phyloP scores from a whole-genome alignment of 2,113 vertebrate genomes.

The Equus quagga region DNA sequence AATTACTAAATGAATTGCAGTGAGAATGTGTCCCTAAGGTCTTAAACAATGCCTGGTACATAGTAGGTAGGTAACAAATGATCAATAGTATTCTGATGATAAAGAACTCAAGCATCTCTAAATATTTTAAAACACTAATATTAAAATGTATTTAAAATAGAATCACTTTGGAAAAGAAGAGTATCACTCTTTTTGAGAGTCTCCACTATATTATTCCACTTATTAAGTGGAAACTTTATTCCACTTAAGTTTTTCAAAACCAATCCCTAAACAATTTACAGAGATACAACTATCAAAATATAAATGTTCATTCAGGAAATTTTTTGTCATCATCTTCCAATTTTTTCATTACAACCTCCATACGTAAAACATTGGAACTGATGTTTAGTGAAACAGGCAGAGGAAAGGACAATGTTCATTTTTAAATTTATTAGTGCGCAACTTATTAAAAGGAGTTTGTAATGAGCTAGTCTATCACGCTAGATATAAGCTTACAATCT shows the following conservation, averaged over 20 bases:
- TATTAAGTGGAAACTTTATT: not conserved
- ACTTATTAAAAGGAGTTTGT: conserved; percentile 28
- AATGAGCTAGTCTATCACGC: not conserved
- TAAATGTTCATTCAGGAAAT: not conserved
- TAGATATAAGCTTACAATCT: not conserved
- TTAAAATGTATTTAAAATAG: not conserved
- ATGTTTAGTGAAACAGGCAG: not conserved
- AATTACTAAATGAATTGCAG: not conserved
- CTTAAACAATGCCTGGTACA: not conserved
- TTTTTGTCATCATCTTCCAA: not conserved
- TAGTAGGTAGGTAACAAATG: not conserved
- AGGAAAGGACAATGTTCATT: not conserved
- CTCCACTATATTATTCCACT: not conserved
- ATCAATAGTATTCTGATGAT: not conserved
- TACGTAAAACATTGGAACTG: not conserved
- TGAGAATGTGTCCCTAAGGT: not conserved
- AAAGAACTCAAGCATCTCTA: not conserved
- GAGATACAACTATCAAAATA: not conserved
- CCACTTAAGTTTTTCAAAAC: not conserved
- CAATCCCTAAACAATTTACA: not conserved
- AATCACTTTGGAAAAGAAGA: not conserved
- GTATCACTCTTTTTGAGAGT: not conserved
- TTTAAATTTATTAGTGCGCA: not conserved
- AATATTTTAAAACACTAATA: not conserved
- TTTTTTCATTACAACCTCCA: not conserved